Conservation (phyloP, 2,113 vertebrate species). For the Rhegmatorhina hoffmannsi region DNA sequence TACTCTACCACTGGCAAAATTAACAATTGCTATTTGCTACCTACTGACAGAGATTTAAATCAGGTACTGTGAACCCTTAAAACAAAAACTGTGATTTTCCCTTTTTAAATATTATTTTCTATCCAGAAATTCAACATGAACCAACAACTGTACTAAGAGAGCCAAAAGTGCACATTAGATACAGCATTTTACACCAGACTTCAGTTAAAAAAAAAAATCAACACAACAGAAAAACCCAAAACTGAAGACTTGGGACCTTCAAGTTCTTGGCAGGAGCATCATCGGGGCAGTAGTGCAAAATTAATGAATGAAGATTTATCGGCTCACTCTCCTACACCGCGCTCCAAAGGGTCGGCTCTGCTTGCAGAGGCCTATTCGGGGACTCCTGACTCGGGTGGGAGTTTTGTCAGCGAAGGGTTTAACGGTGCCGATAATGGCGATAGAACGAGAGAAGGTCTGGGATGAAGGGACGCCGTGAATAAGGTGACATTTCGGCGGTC, state of each 20-base stretch:
- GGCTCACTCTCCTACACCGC: background rate
- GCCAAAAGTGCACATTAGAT: rapidly evolving
- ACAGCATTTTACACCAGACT: background rate
- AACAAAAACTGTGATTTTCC: background rate
- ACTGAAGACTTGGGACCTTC: background rate
- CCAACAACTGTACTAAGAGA: background rate
- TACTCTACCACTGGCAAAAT: background rate
- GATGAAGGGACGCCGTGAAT: rapidly evolving
- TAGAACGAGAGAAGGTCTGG: background rate
- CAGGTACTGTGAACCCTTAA: background rate
- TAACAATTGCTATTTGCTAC: background rate
- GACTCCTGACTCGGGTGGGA: background rate
- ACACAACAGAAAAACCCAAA: no score
- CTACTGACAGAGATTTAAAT: background rate
- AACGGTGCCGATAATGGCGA: background rate
- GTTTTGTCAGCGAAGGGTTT: background rate
- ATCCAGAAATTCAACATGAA: background rate
- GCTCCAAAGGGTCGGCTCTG: background rate
- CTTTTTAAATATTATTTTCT: background rate
- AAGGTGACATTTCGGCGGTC: background rate
- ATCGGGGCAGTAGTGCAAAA: background rate
- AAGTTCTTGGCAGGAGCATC: background rate
- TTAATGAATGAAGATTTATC: background rate
- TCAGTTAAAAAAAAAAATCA: background rate
- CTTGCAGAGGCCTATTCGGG: background rate